Evolutionary conservation across 2,797 vertebrate species (phyloP), one percentile per base, ranked within the genome.

Genomic region (Naso thynnoides): DNA sequence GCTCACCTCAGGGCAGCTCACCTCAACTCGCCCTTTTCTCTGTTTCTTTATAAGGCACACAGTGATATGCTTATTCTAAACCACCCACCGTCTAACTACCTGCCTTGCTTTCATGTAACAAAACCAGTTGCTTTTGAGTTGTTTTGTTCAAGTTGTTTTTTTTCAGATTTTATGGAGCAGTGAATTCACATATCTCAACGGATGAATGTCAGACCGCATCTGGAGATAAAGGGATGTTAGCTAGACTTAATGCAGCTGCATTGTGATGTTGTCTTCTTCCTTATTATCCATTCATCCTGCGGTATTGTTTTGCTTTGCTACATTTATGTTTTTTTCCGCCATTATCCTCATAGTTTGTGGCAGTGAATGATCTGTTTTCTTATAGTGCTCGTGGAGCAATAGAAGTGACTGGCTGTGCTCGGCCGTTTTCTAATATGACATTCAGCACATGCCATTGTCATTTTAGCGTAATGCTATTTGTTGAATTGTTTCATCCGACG

Each of bases 401-500:
- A 64, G 64, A 76, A 80, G n/a, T 68, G 63, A 74, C 31, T 45
- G 15, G 48, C 42, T 63, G 36, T 26, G n/a, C 62, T 5, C 27
- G 1, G 5, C 15, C n/a, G 21, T 44, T 58, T 33, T 26, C 42
- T 55, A 31, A 26, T 52, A 52, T 59, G 23, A 78, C 36, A 65
- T 81, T 64, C 79, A 65, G 23, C 36, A 59, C 48, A 72, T 58
- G 56, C 38, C 44, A 21, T 33, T 60, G 39, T 56, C 75, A 56
- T 76, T 82, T 79, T 27, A 66, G 45, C 49, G 47, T 44, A 63
- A 36, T 48, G 65, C 63, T 68, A 33, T 82, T 77, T 76, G 18
- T 41, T 64, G 63, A 86, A 79, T 52, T 44, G 36, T 64, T 38
- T 54, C 29, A 78, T 79, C 52, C 60, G 65, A 63, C 23, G 15